These are phyloP conservation scores for Drosophila melanogaster DNA, from an alignment of 1,140 invertebrate genomes.

Conservation along the genomic window Release_6_plus_ISO1_MT NC_004354.4:4436501-4437000, in stretches of 20 bases:
- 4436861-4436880: neutral
- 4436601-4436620: neutral
- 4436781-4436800: conserved; percentile 15
- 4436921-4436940: conserved; percentile 81
- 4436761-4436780: conserved; percentile 5
- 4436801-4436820: neutral
- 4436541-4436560: neutral
- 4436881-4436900: conserved; percentile 5
- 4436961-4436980: conserved; percentile 81
- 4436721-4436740: neutral
- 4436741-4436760: neutral
- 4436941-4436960: conserved; percentile 78
- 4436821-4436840: neutral
- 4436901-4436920: conserved; percentile 48
- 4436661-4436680: neutral
- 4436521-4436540: neutral
- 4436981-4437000: conserved; percentile 43
- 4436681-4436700: conserved; percentile 4
- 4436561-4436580: neutral
- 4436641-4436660: neutral
- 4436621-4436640: neutral
- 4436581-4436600: neutral
- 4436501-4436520: too few relatives aligned
- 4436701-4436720: neutral
- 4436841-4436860: neutral